Evolutionary conservation across 1,140 invertebrate species (phyloP).

Genomic region (Chlorops oryzae): DNA sequence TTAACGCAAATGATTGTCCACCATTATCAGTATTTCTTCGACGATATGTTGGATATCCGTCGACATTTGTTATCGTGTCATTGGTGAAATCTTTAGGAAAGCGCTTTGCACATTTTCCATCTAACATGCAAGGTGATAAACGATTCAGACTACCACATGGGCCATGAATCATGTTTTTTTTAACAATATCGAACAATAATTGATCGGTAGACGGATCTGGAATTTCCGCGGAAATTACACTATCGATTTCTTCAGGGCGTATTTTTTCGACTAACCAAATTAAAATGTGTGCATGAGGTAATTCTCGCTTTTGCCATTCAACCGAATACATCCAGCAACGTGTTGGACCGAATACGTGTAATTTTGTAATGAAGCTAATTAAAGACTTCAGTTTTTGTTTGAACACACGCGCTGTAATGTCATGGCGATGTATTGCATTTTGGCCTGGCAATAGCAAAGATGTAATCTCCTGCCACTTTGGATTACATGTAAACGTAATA

Average conservation of each 20-base stretch:
- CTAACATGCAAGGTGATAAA: constrained; percentile 39
- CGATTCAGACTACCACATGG: constrained; percentile 45
- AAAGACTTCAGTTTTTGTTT: constrained; percentile 49
- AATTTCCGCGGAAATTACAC: constrained; percentile 52
- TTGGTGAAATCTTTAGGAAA: constrained; percentile 24
- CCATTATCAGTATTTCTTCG: constrained; percentile 15
- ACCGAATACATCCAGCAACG: constrained; percentile 46
- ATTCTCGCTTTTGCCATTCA: constrained; percentile 49
- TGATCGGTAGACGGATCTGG: constrained; percentile 48
- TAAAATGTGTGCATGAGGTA: constrained; percentile 12
- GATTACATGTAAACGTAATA: constrained; percentile 24
- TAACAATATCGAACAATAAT: constrained; percentile 25
- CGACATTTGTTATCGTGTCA: constrained; percentile 32
- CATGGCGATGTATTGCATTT: constrained; percentile 34
- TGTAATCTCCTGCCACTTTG: constrained; percentile 49
- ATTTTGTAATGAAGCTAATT: constrained; percentile 34
- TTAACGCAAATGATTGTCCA: constrained; percentile 11
- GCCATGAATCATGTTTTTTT: constrained; percentile 52
- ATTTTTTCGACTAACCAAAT: constrained; percentile 15
- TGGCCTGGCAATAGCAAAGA: constrained; percentile 34
- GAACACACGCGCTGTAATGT: constrained; percentile 49
- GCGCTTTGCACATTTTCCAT: constrained; percentile 28
- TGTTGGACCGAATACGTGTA: constrained; percentile 24
- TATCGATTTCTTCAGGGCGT: constrained; percentile 46
- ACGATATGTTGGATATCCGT: constrained; percentile 43